These are phyloP conservation scores for Nesoenas mayeri DNA, from an alignment of 2,113 vertebrate species.

Conservation along the genomic window DNA sequence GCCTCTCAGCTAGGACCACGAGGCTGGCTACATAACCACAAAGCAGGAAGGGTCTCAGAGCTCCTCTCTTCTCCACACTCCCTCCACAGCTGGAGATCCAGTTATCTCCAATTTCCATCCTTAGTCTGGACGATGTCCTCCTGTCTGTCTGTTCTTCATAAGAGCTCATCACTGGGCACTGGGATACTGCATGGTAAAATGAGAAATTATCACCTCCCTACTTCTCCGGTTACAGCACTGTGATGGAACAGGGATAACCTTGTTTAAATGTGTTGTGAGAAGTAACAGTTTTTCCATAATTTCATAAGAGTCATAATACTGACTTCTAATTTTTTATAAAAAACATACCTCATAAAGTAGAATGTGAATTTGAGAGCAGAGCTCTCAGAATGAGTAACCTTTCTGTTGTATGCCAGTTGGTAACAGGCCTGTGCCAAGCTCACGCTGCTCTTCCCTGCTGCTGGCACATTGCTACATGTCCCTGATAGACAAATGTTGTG, in stretches of 20 bases:
- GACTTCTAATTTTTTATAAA: not conserved
- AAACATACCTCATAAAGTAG: not conserved
- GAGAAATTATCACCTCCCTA: not conserved
- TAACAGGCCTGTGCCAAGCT: not conserved
- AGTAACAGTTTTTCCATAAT: not conserved
- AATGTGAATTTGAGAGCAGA: not conserved
- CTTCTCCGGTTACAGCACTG: not conserved
- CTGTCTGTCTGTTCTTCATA: not conserved
- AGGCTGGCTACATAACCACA: not conserved
- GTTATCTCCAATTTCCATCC: not conserved
- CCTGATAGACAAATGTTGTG: not conserved
- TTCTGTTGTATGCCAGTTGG: not conserved
- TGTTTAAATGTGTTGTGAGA: not conserved
- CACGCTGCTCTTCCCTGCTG: not conserved
- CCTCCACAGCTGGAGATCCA: not conserved
- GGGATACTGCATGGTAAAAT: not conserved
- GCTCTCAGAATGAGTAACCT: not conserved
- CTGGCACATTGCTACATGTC: fast-evolving
- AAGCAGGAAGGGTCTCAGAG: not conserved
- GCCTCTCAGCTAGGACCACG: not conserved
- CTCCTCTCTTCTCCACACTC: not conserved
- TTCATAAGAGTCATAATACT: not conserved
- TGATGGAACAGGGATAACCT: not conserved
- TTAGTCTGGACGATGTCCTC: not conserved
- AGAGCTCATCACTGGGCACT: not conserved